phyloP scores from a whole-genome alignment of 2,113 vertebrate genomes.

The Triplophysa tibetana region DNA sequence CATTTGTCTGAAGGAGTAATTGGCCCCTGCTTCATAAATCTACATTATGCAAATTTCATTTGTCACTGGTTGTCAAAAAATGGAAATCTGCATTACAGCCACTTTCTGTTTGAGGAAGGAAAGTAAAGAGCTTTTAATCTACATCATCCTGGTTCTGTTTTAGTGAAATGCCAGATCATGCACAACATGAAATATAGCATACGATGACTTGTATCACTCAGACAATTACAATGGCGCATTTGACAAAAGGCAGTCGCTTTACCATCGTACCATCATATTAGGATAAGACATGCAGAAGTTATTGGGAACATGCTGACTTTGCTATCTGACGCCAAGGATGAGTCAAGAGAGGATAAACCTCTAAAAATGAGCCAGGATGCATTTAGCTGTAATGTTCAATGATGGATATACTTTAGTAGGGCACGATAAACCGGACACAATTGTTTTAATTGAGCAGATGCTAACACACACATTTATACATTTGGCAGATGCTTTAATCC shows the following conservation, averaged over 20 bases:
- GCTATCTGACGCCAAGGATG: neutral
- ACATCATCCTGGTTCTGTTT: slow-evolving; percentile 7
- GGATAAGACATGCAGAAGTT: neutral
- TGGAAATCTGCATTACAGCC: neutral
- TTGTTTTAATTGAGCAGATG: slow-evolving; percentile 2
- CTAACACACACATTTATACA: no score
- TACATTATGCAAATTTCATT: slow-evolving; percentile 17
- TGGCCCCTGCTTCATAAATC: slow-evolving; percentile 18
- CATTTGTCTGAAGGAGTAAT: slow-evolving; percentile 36
- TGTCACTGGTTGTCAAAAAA: neutral
- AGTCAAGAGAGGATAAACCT: neutral
- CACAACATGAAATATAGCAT: slow-evolving; percentile 15
- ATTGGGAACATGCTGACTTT: slow-evolving; percentile 12
- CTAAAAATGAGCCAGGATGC: neutral
- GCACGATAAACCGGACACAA: neutral
- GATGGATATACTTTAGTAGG: neutral
- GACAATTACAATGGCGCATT: slow-evolving; percentile 4
- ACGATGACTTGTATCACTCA: neutral
- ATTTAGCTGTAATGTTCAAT: slow-evolving; percentile 24
- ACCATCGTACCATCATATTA: neutral
- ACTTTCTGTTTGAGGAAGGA: slow-evolving; percentile 8
- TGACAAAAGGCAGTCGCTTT: slow-evolving; percentile 11
- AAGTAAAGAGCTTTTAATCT: slow-evolving; percentile 34
- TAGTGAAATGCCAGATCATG: slow-evolving; percentile 21
- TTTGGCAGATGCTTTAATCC: no score